A percentile compares a stretch with the other conserved stretches of the same genome.
Evolutionary conservation across 2,797 vertebrate genomes (phyloP).

Genomic region (Merluccius polli): DNA sequence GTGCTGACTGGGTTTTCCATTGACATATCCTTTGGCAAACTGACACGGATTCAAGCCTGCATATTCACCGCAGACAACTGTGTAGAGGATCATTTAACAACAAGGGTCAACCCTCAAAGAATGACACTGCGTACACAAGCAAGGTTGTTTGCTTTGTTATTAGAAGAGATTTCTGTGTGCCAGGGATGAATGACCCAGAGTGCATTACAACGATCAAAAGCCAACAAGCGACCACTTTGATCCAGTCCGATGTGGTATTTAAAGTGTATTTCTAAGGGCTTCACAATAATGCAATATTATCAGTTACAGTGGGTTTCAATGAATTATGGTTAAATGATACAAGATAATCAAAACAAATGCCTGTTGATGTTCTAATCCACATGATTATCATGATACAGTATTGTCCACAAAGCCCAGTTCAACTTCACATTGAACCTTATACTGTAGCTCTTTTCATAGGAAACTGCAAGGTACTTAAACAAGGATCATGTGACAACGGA

Average conservation of each 20-base stretch:
- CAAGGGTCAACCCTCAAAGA: background rate
- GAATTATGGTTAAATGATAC: background rate
- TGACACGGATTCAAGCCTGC: background rate
- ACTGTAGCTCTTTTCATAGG: background rate
- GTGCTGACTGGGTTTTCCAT: background rate
- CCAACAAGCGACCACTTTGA: slow-evolving; percentile 32
- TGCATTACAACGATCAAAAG: slow-evolving; percentile 44
- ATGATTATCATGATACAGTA: background rate
- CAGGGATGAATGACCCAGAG: slow-evolving; percentile 46
- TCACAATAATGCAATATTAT: background rate
- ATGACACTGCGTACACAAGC: background rate
- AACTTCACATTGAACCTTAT: background rate
- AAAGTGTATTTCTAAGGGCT: background rate
- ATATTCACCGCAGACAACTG: background rate
- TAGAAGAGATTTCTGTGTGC: slow-evolving; percentile 14
- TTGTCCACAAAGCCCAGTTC: background rate
- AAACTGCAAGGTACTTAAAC: background rate
- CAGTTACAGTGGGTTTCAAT: background rate
- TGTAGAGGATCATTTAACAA: background rate
- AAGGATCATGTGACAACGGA: background rate
- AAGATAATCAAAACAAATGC: background rate
- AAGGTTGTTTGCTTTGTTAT: slow-evolving; percentile 35
- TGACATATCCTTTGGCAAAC: background rate
- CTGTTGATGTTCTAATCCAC: background rate
- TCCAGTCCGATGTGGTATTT: background rate